A percentile compares a stretch with the other conserved stretches of the same genome.
Evolutionary conservation across 2,888 invertebrate species (phyloP).

Genomic region (Cryptus armator): DNA sequence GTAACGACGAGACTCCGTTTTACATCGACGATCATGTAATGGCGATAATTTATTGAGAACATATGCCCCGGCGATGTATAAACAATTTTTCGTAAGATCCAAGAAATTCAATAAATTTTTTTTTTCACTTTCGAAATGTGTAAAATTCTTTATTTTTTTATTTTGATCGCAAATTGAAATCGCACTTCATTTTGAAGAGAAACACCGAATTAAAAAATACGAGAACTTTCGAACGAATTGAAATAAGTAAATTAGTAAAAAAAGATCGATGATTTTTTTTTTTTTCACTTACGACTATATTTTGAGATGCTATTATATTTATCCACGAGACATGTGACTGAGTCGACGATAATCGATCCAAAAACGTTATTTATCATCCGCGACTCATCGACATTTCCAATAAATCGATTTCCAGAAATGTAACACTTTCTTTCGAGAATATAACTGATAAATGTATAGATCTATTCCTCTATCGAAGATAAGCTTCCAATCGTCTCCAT

Average conservation of each 20-base stretch:
- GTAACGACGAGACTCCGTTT: background rate
- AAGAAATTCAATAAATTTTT: background rate
- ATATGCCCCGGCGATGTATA: background rate
- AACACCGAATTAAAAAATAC: too few relatives aligned
- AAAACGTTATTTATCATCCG: background rate
- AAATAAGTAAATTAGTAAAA: too few relatives aligned
- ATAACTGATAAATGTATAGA: conserved; percentile 38
- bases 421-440: background rate
- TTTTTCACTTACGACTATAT: background rate
- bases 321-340: background rate
- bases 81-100: background rate
- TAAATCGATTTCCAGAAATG: background rate
- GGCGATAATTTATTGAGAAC: conserved; percentile 46
- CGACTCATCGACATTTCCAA: background rate
- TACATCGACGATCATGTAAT: conserved; percentile 19
- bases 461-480: conserved; percentile 54
- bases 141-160: too few relatives aligned
- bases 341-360: background rate
- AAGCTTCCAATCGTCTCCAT: conserved; percentile 52
- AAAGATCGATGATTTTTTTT: background rate
- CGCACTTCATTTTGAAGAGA: too few relatives aligned
- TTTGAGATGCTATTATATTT: background rate
- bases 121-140: background rate
- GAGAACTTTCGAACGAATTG: too few relatives aligned
- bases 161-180: too few relatives aligned